Evolutionary conservation across 1,140 invertebrate species (phyloP).

Genomic region (Gyrodactylus bullatarudis): DNA sequence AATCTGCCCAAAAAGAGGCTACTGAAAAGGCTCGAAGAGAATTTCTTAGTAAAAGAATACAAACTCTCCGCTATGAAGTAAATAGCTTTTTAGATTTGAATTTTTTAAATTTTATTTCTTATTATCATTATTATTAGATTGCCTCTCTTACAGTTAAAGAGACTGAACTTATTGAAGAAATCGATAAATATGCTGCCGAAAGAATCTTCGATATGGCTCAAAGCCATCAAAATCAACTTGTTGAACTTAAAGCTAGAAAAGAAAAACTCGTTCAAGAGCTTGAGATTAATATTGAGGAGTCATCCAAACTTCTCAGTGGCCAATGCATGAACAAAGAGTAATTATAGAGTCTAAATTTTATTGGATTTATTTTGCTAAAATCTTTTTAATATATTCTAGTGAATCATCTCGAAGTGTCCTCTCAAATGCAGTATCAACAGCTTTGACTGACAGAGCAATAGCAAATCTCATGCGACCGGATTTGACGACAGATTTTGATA

Average conservation of each 20-base stretch:
- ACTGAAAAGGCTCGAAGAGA: neutral
- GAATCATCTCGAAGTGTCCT: too few species aligned
- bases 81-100: neutral
- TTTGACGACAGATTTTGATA: neutral
- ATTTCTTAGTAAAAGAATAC: neutral
- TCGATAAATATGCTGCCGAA: neutral
- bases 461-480: neutral
- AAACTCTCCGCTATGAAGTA: neutral
- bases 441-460: neutral
- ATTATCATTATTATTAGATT: too few species aligned
- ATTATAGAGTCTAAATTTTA: too few species aligned
- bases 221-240: neutral
- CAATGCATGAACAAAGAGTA: too few species aligned
- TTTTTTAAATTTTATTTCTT: too few species aligned
- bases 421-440: neutral
- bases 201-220: neutral
- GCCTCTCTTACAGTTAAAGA: neutral
- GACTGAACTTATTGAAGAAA: neutral
- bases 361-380: too few species aligned
- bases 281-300: neutral
- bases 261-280: neutral
- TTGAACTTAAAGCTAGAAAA: neutral
- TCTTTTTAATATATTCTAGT: too few species aligned
- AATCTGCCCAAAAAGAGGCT: neutral
- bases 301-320: neutral